Evolutionary conservation across 2,113 vertebrate genomes (phyloP), one percentile per base, ranked within the genome.

Genomic region (Beaufortia kweichowensis): DNA sequence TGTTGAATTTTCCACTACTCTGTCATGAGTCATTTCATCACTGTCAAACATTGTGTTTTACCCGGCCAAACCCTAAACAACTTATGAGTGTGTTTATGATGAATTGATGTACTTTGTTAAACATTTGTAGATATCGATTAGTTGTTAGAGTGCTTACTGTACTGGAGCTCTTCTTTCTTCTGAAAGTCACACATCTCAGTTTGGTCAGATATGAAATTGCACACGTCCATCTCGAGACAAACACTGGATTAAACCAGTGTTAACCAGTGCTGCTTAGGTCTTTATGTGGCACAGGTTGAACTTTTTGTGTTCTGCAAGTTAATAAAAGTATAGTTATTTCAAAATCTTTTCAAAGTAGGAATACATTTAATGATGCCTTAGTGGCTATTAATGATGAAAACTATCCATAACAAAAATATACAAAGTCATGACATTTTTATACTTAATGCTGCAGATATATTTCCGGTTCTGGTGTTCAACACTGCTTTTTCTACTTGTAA

Each of bases 1-100:
- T 64, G 81, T 39, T 81, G 46, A 74, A 55, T 64, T 80, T 86
- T 71, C 21, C 79, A 68, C 39, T 77, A 73, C 77, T 53, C 10
- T 19, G 21, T 3, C 48, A 39, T 24, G 12, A 35, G 31, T 17
- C 29, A 17, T 71, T 57, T 48, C n/a, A 11, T 71, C 68, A 71
- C 31, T 33, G 46, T 55, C 48, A 55, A 55, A 33, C 48, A 53
- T 50, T n/a, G 3, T 68, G n/a, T 56, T 68, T 15, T 46, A 68
- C 26, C 31, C 23, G 3, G 23, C 26, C 17, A 4, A 6, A 12
- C 19, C 31, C 23, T 23, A 14, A 55, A 56, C 21, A 3, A n/a
- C 5, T 12, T 50, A 68, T 67, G 4, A 29, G 28, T 12, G 64
- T 50, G 6, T 55, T 55, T 23, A 24, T 48, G 21, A 71, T 39